phyloP scores from a whole-genome alignment of 2,888 invertebrate genomes.

The Campopleginae sp. region DNA sequence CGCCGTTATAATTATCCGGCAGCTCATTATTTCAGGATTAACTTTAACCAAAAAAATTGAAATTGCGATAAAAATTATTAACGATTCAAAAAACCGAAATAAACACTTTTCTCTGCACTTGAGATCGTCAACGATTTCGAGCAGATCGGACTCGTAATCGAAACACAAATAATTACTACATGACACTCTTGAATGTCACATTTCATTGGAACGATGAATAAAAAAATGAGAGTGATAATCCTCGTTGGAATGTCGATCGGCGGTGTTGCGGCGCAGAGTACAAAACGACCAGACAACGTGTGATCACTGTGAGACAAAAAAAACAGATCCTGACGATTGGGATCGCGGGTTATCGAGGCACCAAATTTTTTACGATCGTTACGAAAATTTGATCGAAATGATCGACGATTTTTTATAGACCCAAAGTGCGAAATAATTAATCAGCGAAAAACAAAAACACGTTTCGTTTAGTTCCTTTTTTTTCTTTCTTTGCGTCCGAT shows the following conservation, averaged over 20 bases:
- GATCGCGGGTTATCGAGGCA: neutral
- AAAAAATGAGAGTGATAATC: constrained; percentile 5
- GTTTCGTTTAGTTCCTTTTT: neutral
- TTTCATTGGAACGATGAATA: constrained; percentile 2
- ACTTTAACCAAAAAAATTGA: neutral
- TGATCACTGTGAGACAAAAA: constrained; percentile 1
- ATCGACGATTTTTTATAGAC: neutral
- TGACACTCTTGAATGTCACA: neutral
- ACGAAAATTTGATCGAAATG: constrained; percentile 11
- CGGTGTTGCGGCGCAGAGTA: neutral
- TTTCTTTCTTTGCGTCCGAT: neutral
- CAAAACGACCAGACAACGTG: neutral
- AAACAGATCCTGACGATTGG: neutral
- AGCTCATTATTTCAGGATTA: constrained; percentile 9
- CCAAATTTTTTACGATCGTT: constrained; percentile 2
- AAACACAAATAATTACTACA: neutral
- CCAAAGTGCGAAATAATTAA: neutral
- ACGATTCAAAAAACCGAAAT: neutral
- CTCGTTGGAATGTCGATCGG: neutral
- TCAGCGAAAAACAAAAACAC: neutral
- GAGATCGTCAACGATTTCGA: neutral
- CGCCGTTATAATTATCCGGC: neutral
- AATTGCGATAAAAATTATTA: neutral
- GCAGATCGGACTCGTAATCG: neutral
- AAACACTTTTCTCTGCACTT: neutral